A percentile compares a stretch with the other conserved stretches of the same genome.
Conservation (phyloP, 2,888 invertebrate species). For the Epirrhoe alternata region DNA sequence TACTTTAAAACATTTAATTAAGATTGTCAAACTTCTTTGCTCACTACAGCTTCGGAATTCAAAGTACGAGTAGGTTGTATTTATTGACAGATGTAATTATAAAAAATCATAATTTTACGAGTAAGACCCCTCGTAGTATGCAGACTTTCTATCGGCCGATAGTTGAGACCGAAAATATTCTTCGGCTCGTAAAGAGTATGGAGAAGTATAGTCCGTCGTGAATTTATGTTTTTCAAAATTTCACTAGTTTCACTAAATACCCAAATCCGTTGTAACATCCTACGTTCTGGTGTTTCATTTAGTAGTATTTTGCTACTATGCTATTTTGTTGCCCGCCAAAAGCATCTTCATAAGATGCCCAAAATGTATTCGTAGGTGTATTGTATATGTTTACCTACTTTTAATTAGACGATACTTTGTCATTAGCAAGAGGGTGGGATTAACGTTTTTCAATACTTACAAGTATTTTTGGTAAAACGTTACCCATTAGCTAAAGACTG, state of each 20-base stretch:
- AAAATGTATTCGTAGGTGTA: constrained; percentile 6
- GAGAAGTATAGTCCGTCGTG: too few relatives aligned
- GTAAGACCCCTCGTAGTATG: too few relatives aligned
- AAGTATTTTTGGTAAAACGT: background rate
- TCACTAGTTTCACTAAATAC: too few relatives aligned
- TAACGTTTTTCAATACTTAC: constrained; percentile 1
- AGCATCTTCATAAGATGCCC: background rate
- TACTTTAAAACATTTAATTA: constrained; percentile 64
- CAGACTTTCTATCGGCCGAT: too few relatives aligned
- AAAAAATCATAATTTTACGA: background rate
- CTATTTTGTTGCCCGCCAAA: background rate
- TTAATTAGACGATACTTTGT: background rate
- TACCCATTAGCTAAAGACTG: background rate
- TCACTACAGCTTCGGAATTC: constrained; percentile 18
- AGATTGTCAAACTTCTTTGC: constrained; percentile 52
- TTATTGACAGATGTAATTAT: background rate
- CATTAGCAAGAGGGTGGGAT: constrained; percentile 9
- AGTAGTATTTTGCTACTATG: background rate
- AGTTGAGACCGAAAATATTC: too few relatives aligned
- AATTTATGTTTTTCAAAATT: too few relatives aligned
- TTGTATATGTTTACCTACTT: constrained; percentile 5
- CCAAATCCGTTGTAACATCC: background rate
- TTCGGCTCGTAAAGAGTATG: too few relatives aligned
- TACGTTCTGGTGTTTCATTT: background rate
- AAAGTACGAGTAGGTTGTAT: background rate